Evolutionary conservation across 2,113 vertebrate species (phyloP).

Genomic region (Capricornis sumatraensis): DNA sequence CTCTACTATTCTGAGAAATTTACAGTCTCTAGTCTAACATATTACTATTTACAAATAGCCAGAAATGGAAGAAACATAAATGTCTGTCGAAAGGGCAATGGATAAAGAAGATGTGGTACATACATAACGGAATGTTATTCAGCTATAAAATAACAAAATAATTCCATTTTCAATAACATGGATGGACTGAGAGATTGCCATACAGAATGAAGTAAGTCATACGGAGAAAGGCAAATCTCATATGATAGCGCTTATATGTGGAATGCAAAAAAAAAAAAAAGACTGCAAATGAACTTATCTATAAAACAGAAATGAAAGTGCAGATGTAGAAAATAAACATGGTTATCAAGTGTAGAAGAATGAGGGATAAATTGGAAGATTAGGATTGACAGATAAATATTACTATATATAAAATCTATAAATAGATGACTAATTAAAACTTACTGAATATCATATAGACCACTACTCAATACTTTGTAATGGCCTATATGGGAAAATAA

Average conservation of each 20-base stretch:
- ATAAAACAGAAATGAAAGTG: background rate
- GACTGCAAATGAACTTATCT: background rate
- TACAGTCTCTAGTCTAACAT: background rate
- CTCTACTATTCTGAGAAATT: background rate
- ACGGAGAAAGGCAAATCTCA: background rate
- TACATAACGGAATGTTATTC: background rate
- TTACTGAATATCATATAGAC: background rate
- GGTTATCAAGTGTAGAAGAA: background rate
- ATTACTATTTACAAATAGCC: background rate
- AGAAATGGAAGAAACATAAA: background rate
- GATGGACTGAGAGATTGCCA: background rate
- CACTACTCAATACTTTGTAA: background rate
- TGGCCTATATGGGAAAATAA: background rate
- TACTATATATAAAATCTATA: background rate
- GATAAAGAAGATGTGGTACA: background rate
- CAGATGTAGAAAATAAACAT: background rate
- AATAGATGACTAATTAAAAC: background rate
- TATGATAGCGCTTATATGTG: background rate
- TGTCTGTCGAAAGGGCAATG: rapidly evolving
- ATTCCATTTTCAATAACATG: background rate
- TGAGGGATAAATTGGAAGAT: background rate
- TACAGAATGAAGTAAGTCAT: background rate
- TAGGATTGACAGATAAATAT: background rate
- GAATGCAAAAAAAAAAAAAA: background rate
- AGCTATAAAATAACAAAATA: background rate